These are phyloP conservation scores for Notodonta ziczac DNA, from an alignment of 2,888 invertebrate genomes.

Conservation along the genomic window DNA sequence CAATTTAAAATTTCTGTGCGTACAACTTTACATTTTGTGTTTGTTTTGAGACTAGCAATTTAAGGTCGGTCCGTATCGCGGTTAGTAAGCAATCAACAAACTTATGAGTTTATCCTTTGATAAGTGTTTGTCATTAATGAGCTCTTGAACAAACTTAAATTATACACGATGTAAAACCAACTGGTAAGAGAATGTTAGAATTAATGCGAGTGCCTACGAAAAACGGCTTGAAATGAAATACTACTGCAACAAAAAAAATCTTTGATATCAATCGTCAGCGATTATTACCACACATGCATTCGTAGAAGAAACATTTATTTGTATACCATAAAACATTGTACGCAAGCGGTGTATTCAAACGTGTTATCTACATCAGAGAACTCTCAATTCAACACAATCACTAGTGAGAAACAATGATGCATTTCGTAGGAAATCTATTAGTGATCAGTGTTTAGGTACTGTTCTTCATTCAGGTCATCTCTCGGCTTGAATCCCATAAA, in stretches of 20 bases:
- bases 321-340: constrained; percentile 26
- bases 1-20: constrained; percentile 14
- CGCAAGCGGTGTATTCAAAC: constrained; percentile 38
- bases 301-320: constrained; percentile 22
- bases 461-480: constrained; percentile 19
- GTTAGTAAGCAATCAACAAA: constrained; percentile 40
- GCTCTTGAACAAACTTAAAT: constrained; percentile 17
- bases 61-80: constrained; percentile 58
- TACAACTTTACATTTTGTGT: constrained; percentile 24
- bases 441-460: constrained; percentile 26
- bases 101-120: constrained; percentile 20
- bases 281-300: constrained; percentile 50
- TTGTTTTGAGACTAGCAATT: constrained; percentile 79
- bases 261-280: constrained; percentile 41
- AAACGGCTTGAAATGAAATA: constrained; percentile 53
- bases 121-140: constrained; percentile 9
- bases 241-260: constrained; percentile 66
- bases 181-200: constrained; percentile 30
- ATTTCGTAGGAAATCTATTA: neutral
- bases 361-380: constrained; percentile 38
- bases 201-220: constrained; percentile 40
- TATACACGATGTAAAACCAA: constrained; percentile 27
- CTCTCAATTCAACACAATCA: constrained; percentile 10
- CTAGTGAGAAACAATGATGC: constrained; percentile 7
- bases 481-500: constrained; percentile 26